Evolutionary conservation across 2,888 invertebrate genomes (phyloP), one percentile per base, ranked within the genome.

Genomic region (Dolichomitus sp.): DNA sequence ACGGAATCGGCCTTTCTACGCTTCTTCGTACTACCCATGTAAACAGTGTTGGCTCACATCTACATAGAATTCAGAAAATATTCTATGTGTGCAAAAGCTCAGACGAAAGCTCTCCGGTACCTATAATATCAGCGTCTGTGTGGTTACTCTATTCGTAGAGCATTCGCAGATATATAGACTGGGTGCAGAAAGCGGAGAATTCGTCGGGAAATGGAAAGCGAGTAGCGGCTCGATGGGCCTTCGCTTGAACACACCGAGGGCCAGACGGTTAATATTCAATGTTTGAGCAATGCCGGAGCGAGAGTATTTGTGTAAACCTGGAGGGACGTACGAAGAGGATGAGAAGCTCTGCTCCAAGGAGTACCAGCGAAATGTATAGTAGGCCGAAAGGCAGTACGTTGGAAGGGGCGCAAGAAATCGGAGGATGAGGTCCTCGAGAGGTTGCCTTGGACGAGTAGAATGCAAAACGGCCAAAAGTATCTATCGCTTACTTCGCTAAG

Each of bases 191-290:
- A 45, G 70, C 63, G 19, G 54, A 79, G 79, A 79, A 79, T 66
- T 79, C 66, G 66, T 79, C 57, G 66, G 66, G 45, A 45, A 74
- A 79, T 73, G 57, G 72, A 72, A 59, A 73, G 59, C 66, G 70
- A 79, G 48, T 50, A 33, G 27, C 57, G 65, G 40, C 72, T 66
- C 57, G 48, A 66, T 73, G 72, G 54, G 52, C 45, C 70, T 52
- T 27, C 48, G 65, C 52, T 57, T 57, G 59, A 73, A 66, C 72
- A 70, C 72, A 70, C 65, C 65, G 66, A 52, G 40, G 81, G 63
- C 54, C 63, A 65, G 74, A 77, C 75, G 65, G 83, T 85, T 81
- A 80, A 85, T 81, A 85, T 83, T 81, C 81, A 81, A 73, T 75
- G 79, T 83, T 85, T 75, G 65, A 81, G 81, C 72, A 80, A 81